Conservation (phyloP, 2,113 vertebrate species). For the Oenanthe melanoleuca region DNA sequence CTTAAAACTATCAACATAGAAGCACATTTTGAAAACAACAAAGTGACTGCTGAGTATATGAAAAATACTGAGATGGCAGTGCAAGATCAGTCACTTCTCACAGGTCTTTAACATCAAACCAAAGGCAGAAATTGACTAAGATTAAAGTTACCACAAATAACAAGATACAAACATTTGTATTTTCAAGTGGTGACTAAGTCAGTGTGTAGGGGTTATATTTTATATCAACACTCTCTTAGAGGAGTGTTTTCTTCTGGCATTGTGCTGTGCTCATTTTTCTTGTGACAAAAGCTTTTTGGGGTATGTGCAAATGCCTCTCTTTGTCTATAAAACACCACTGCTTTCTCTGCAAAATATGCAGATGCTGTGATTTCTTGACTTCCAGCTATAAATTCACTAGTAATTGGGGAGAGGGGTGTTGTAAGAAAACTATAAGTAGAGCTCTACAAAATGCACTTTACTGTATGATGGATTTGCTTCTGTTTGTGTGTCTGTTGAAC, state of each 20-base stretch:
- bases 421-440: neutral
- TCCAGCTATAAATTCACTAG: neutral
- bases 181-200: conserved; percentile 20
- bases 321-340: neutral
- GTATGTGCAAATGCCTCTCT: neutral
- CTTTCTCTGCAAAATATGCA: neutral
- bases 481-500: neutral
- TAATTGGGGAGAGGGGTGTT: neutral
- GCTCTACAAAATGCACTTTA: neutral
- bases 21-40: conserved; percentile 16
- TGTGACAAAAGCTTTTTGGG: neutral
- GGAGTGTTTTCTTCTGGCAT: neutral
- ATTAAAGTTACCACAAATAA: conserved; percentile 1
- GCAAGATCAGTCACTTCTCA: neutral
- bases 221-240: neutral
- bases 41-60: neutral
- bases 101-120: conserved; percentile 17
- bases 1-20: conserved; percentile 30
- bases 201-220: neutral
- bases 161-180: conserved; percentile 8
- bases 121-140: neutral
- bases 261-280: neutral
- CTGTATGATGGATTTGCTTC: neutral
- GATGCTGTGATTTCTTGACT: neutral
- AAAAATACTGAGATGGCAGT: neutral